These are phyloP conservation scores for Calephelis virginiensis DNA, from an alignment of 1,140 invertebrate genomes.

Conservation along the genomic window DNA sequence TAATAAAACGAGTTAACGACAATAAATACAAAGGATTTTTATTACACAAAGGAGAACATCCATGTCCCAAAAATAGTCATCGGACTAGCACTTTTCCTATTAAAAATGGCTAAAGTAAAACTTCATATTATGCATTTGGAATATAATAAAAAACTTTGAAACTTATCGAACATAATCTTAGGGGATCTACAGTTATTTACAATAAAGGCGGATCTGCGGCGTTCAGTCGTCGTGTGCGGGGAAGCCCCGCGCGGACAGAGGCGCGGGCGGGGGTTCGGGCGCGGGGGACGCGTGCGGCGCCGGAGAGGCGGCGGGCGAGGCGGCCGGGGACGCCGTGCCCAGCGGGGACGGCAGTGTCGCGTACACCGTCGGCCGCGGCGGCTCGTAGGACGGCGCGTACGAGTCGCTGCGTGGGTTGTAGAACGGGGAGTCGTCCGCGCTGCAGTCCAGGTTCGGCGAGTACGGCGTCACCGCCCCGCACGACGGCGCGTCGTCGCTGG, in stretches of 20 bases:
- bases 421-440: slow-evolving; percentile 72
- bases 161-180: slow-evolving; percentile 72
- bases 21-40: no score
- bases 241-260: slow-evolving; percentile 52
- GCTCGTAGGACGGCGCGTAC: slow-evolving; percentile 73
- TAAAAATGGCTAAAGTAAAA: slow-evolving; percentile 26
- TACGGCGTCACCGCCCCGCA: slow-evolving; percentile 72
- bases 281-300: slow-evolving; percentile 55
- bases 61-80: no score
- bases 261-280: slow-evolving; percentile 50
- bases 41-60: no score
- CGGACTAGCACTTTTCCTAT: no score
- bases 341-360: slow-evolving; percentile 68
- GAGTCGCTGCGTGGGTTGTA: slow-evolving; percentile 75
- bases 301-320: slow-evolving; percentile 56
- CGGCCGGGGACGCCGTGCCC: slow-evolving; percentile 54
- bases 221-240: slow-evolving; percentile 59
- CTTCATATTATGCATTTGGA: slow-evolving; percentile 37
- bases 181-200: slow-evolving; percentile 69
- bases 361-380: slow-evolving; percentile 70
- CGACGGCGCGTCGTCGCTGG: slow-evolving; percentile 71
- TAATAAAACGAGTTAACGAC: no score
- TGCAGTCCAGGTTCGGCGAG: slow-evolving; percentile 67
- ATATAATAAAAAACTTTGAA: slow-evolving; percentile 75
- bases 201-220: slow-evolving; percentile 50